Percentiles rank a stretch among this genome's conserved stretches.
phyloP scores from a whole-genome alignment of 2,797 vertebrate genomes.

The Lithobates pipiens region DNA sequence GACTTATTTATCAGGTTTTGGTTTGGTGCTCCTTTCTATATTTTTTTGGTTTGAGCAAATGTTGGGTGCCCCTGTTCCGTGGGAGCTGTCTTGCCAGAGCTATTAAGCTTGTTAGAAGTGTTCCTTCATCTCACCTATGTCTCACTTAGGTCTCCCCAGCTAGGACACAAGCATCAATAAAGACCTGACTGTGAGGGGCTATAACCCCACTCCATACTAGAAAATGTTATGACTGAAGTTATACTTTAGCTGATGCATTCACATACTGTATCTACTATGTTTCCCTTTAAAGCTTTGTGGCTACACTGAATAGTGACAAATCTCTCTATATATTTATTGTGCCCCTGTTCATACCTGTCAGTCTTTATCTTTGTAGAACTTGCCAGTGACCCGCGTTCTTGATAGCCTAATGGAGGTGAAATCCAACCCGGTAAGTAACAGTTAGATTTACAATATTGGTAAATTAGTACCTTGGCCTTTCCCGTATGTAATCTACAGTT shows the following conservation, averaged over 20 bases:
- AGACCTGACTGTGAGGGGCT: too few relatives aligned
- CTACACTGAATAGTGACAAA: not conserved
- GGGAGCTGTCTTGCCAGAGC: too few relatives aligned
- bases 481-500: not conserved
- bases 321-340: not conserved
- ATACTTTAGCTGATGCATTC: not conserved
- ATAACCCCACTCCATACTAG: too few relatives aligned
- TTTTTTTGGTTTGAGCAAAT: too few relatives aligned
- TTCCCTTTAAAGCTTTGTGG: not conserved
- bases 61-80: too few relatives aligned
- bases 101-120: too few relatives aligned
- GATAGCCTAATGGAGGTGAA: conserved; percentile 99
- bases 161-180: too few relatives aligned
- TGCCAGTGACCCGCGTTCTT: conserved; percentile 93
- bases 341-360: not conserved
- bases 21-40: too few relatives aligned
- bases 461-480: not conserved
- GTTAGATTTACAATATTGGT: not conserved
- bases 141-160: too few relatives aligned
- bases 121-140: too few relatives aligned
- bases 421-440: conserved; percentile 91
- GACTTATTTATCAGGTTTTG: too few relatives aligned
- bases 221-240: not conserved
- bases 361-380: conserved; percentile 80
- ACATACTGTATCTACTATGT: not conserved